Evolutionary conservation across 2,888 invertebrate genomes (phyloP), one percentile per base, ranked within the genome.

Genomic region (Diarsia dahlii): DNA sequence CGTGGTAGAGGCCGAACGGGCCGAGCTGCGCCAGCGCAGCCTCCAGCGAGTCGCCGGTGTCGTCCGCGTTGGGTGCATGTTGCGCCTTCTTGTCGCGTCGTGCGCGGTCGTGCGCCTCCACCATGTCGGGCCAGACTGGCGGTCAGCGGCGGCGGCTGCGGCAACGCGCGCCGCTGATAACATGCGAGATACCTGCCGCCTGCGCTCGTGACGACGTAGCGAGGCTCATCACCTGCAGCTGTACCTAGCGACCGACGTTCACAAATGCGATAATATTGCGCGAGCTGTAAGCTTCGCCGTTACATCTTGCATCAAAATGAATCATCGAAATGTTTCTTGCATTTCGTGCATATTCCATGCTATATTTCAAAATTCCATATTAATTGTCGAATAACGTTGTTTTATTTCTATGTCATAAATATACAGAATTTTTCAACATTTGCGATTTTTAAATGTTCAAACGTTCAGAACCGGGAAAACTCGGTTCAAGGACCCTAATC

Each of bases 1-100:
- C 91, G 85, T 96, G 96, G 91, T 96, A 96, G 46, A 95, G 89
- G 15, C 95, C 94, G 88, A 96, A 96, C 71, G 94, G 94, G 15
- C 96, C 95, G 63, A 96, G 93, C 86, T 91, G 92, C n/a, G 90
- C 91, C 81, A 96, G 87, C 56, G 94, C 94, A 6, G 86, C 88
- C 76, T 96, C 96, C 60, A 96, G 90, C 58, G 92, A 91, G 67
- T 91, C 91, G 1, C 82, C 89, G 0, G 85, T 74, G 52, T 69
- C 34, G 60, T 54, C 74, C 52, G 71, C 34, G 60, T 54, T 76
- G 56, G 46, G 39, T 56, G 67, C 74, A 34, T 20, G 18, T n/a
- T 67, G 28, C 74, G 67, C 66, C 72, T 76, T 58, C 39, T 46
- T 46, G 80, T 62, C 67, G 50, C 9, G 74, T 12, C 52, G 45